Percentiles rank a stretch among this genome's conserved stretches.
Evolutionary conservation across 1,140 invertebrate genomes (phyloP).

Genomic region (Sipha flava): DNA sequence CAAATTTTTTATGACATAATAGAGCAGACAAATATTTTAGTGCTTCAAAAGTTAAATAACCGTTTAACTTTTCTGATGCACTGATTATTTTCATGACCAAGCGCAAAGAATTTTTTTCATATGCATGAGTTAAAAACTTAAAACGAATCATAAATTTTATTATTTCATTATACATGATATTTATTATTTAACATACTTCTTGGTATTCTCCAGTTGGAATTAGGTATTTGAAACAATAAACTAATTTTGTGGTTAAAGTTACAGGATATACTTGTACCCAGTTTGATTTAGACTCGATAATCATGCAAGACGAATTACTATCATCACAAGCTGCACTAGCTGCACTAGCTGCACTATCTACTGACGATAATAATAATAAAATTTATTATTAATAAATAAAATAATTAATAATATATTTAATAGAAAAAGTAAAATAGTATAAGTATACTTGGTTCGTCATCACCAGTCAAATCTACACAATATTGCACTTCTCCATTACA

Average conservation of each 20-base stretch:
- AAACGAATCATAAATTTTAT: conserved; percentile 38
- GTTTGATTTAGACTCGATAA: conserved; percentile 77
- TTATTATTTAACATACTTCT: conserved; percentile 53
- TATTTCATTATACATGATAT: neutral
- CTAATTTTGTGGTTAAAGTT: conserved; percentile 75
- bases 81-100: conserved; percentile 87
- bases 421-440: too few relatives aligned
- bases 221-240: conserved; percentile 85
- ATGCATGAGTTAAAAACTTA: conserved; percentile 78
- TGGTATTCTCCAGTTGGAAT: conserved; percentile 95
- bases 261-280: conserved; percentile 78
- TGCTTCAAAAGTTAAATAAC: conserved; percentile 84
- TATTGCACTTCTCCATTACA: too few relatives aligned
- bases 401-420: neutral
- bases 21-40: conserved; percentile 85
- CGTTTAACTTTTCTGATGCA: conserved; percentile 76
- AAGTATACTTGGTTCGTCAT: neutral
- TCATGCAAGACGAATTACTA: conserved; percentile 78
- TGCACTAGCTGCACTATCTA: too few relatives aligned
- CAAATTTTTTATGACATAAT: conserved; percentile 95
- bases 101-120: conserved; percentile 82
- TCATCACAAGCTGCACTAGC: conserved; percentile 28
- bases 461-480: too few relatives aligned
- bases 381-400: neutral
- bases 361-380: too few relatives aligned